Evolutionary conservation across 2,888 invertebrate genomes (phyloP), one percentile per base, ranked within the genome.

Genomic region (Phragmatobia fuliginosa): DNA sequence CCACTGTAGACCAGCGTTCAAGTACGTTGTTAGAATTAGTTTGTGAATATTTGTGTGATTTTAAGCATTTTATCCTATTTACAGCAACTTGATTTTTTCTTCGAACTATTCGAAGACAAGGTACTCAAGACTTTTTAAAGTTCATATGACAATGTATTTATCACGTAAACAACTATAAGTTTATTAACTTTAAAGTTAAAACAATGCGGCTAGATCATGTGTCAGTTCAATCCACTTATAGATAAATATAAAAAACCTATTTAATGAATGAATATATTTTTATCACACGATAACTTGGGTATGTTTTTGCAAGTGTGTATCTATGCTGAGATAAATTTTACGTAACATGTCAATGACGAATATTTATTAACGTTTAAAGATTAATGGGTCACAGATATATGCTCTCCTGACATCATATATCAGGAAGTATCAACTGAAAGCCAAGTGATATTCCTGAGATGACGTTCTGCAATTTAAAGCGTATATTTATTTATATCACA

Each of bases 251-350:
- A 64, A 28, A 62, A 28, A 52, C 10, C 14, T 25, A 32, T n/a
- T 1, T n/a, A 52, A 64, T 64, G 64, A 52, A 32, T 64, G 32
- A 32, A 56, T 64, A 33, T 33, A 52, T 52, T 16, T 31, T n/a
- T 64, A 33, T 67, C 45, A 21, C 21, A 10, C 45, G 32, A 36
- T 32, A 49, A 59, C 45, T 28, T 64, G 28, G n/a, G 16, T 32
- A 49, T n/a, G n/a, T 59, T 41, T 59, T 41, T 32, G 38, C 45
- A 38, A 31, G 32, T 32, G 32, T 14, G 32, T n/a, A 11, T 63
- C n/a, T 32, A 1, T 41, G 65, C 28, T 69, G 76, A 76, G 67
- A 68, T 68, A 76, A 76, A 64, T 68, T 32, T 72, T 56, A 62
- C 32, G 69, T 72, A 60, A 63, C 67, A 80, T 73, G 66, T 33